A percentile compares a stretch with the other conserved stretches of the same genome.
Evolutionary conservation across 2,888 invertebrate species (phyloP).

Genomic region (Acrobasis suavella): DNA sequence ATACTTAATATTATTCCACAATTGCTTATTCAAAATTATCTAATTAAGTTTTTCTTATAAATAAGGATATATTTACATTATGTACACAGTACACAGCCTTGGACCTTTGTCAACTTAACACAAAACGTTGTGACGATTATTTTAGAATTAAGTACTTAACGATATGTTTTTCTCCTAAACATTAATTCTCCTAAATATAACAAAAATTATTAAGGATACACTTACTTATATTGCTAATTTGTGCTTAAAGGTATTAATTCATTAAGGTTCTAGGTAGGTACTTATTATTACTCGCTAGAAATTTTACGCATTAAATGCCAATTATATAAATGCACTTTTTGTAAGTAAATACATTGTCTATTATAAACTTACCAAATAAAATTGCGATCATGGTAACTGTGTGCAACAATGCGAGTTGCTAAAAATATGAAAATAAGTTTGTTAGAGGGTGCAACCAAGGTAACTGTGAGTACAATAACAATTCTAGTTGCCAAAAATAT

Average conservation of each 20-base stretch:
- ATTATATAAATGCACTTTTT: too few relatives aligned
- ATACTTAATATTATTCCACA: background rate
- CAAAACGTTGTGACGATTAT: constrained; percentile 60
- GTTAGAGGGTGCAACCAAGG: too few relatives aligned
- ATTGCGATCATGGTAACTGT: too few relatives aligned
- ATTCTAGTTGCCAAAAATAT: too few relatives aligned
- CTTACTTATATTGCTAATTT: background rate
- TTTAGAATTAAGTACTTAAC: constrained; percentile 42
- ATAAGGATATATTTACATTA: constrained; percentile 67
- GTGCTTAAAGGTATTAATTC: background rate
- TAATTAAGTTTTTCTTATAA: constrained; percentile 10
- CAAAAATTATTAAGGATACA: background rate
- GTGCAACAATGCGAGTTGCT: too few relatives aligned
- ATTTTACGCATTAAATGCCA: too few relatives aligned
- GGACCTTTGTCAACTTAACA: constrained; percentile 58
- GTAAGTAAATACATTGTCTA: too few relatives aligned
- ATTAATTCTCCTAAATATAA: background rate
- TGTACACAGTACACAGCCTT: constrained; percentile 71
- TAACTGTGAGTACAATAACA: too few relatives aligned
- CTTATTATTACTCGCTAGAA: too few relatives aligned
- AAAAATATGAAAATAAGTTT: too few relatives aligned
- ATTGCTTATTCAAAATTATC: background rate
- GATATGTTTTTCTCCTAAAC: background rate
- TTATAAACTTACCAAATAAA: too few relatives aligned
- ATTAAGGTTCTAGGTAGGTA: background rate